Evolutionary conservation across 2,113 vertebrate genomes (phyloP), one percentile per base, ranked within the genome.

Genomic region (Probosciger aterrimus): DNA sequence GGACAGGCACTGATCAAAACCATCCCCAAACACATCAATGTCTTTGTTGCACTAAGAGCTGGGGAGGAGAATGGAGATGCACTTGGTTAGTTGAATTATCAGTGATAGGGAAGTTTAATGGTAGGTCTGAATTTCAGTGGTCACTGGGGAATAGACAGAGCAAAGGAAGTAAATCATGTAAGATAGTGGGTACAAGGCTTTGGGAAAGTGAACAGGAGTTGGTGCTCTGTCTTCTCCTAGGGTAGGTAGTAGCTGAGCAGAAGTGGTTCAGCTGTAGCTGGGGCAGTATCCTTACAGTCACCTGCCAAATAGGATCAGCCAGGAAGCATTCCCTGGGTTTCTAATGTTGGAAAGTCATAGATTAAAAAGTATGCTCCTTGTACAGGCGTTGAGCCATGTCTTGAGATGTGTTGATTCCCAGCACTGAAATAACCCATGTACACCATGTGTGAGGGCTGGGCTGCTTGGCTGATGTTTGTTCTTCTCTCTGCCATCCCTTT

Each of bases 351-450:
- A 44, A 60, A 86, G 35, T 39, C 60, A 65, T 13, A 25, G 59
- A 35, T 15, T 43, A 28, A 53, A 73, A 82, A 5, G 28, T 4
- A 37, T 0, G 0, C n/a, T 22, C 27, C 70, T 68, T 50, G 33
- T 50, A 11, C 33, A 35, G 46, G 25, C 65, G 24, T 11, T 50
- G 67, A 73, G 78, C 85, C 30, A 1, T 0, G 8, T 33, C 67
- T 69, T 44, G 79, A 47, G 75, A 24, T 15, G 20, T 49, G 88
- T 64, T 55, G 13, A 43, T 62, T 50, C 70, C 57, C 27, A 25
- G 6, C 2, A 2, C n/a, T 79, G 76, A 85, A 73, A 43, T 1
- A 87, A 43, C 30, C 18, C 0, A 0, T 9, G 33, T 7, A 52
- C 28, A 37, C 5, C 5, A 53, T 49, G 49, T 1, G 10, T 0